Conservation (phyloP, 2,113 vertebrate species). For the Speoplatyrhinus poulsoni region DNA sequence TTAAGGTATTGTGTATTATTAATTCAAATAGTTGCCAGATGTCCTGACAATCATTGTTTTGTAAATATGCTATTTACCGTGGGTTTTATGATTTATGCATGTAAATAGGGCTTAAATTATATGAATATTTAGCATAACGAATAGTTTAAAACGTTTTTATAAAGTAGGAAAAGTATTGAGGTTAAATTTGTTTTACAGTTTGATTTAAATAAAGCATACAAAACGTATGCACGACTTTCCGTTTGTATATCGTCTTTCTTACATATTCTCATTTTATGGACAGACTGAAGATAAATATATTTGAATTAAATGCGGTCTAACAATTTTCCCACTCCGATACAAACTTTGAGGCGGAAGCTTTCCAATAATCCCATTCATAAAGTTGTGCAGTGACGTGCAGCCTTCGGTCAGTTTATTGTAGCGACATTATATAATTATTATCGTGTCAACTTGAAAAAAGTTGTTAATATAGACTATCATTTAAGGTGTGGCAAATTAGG, state of each 20-base stretch:
- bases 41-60: slow-evolving; percentile 48
- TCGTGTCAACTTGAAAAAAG: slow-evolving; percentile 8
- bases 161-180: no score
- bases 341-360: slow-evolving; percentile 30
- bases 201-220: neutral
- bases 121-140: no score
- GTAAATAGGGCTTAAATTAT: no score
- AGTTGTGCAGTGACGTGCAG: slow-evolving; percentile 43
- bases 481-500: neutral
- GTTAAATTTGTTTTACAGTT: slow-evolving; percentile 1
- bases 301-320: neutral
- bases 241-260: slow-evolving; percentile 6
- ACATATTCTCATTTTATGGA: neutral
- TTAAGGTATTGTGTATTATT: slow-evolving; percentile 69
- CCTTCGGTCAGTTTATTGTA: slow-evolving; percentile 3
- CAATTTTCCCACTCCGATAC: neutral
- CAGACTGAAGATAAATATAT: neutral
- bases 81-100: slow-evolving; percentile 18
- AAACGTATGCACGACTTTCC: slow-evolving; percentile 16
- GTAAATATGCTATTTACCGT: slow-evolving; percentile 37
- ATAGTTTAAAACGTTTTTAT: no score
- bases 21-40: slow-evolving; percentile 35
- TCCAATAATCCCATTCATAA: slow-evolving; percentile 64
- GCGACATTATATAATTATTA: slow-evolving; percentile 15
- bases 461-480: no score